Evolutionary conservation across 2,888 invertebrate species (phyloP), one percentile per base, ranked within the genome.

Genomic region (Epirrhoe alternata): DNA sequence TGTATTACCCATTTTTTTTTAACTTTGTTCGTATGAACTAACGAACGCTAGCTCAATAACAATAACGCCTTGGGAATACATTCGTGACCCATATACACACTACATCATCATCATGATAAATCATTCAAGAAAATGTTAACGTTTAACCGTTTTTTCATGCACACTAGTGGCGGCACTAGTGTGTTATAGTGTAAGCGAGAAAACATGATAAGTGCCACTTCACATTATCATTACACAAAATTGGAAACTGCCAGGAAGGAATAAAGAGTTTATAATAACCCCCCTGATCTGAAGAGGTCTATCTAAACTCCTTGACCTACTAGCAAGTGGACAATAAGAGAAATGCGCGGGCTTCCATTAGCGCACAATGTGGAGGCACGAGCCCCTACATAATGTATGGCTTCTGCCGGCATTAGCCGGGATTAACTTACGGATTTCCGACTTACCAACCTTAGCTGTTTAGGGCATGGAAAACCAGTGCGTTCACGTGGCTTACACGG

Each of bases 301-400:
- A 47, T 49, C 54, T 56, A 66, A 51, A 64, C 66, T 64, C 61
- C 69, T 69, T 66, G 66, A 61, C 69, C 65, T 45, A 61, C 61
- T 49, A 66, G 53, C 55, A 56, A 59, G 68, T 45, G 55, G 50
- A 55, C 60, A 65, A 60, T 60, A 47, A 53, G 49, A 33, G 54
- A 59, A 56, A 24, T 45, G 62, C 62, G 66, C 61, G 60, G 50
- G 68, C 63, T 67, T 73, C 72, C 72, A 72, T 72, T 72, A 73
- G 70, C 60, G 56, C 50, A 70, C 61, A 73, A 67, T 72, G 67
- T 63, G 61, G 57, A 65, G 55, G 52, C 54, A 56, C 68, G 60
- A 68, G 56, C 62, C 68, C 59, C 55, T 68, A 59, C 68, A 68
- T 68, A 64, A 68, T 68, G 64, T 64, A 68, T 64, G 68, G 64